phyloP scores from a whole-genome alignment of 1,140 invertebrate genomes.

The Leptinotarsa texana region DNA sequence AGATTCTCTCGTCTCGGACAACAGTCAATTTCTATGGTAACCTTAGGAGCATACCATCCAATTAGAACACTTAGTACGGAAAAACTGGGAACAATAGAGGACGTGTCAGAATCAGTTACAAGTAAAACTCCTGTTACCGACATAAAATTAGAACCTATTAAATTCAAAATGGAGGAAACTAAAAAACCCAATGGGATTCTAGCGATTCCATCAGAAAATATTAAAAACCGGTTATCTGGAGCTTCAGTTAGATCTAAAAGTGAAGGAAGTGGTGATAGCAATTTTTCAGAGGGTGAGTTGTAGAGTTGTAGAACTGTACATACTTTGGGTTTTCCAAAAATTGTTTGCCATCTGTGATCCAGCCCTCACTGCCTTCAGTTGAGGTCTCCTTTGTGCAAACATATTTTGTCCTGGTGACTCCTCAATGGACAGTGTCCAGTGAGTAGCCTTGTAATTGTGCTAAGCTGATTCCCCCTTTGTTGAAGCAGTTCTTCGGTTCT shows the following conservation, averaged over 20 bases:
- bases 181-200: slow-evolving; percentile 25
- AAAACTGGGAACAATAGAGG: slow-evolving; percentile 22
- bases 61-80: slow-evolving; percentile 28
- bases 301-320: background rate
- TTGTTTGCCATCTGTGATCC: too few relatives aligned
- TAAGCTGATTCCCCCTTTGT: too few relatives aligned
- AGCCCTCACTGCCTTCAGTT: too few relatives aligned
- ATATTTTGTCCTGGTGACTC: too few relatives aligned
- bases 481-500: too few relatives aligned
- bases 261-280: slow-evolving; percentile 6
- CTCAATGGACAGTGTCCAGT: too few relatives aligned
- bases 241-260: slow-evolving; percentile 8
- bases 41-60: slow-evolving; percentile 28
- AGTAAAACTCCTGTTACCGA: slow-evolving; percentile 38
- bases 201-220: slow-evolving; percentile 35
- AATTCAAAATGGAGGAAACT: slow-evolving; percentile 18
- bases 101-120: background rate
- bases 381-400: too few relatives aligned
- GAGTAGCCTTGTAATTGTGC: too few relatives aligned
- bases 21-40: slow-evolving; percentile 34
- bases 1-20: slow-evolving; percentile 30
- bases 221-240: slow-evolving; percentile 34
- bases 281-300: slow-evolving; percentile 6
- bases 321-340: too few relatives aligned
- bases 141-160: slow-evolving; percentile 39